These are phyloP conservation scores for Endomychus coccineus DNA, from an alignment of 2,888 invertebrate genomes.

Conservation along the genomic window DNA sequence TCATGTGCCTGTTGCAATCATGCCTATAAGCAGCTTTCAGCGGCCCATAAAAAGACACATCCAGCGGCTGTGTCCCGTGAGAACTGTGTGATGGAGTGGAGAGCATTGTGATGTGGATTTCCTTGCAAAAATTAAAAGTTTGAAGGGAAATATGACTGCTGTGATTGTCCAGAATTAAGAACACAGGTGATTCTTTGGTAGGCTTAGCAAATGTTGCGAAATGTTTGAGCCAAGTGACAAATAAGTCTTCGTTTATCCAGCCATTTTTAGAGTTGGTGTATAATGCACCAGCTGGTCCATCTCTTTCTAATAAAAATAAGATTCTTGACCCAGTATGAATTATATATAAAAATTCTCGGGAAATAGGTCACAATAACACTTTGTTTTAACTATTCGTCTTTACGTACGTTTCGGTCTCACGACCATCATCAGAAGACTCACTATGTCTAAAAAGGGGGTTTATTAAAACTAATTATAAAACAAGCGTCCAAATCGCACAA, in stretches of 20 bases:
- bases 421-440: no score
- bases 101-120: slow-evolving; percentile 13
- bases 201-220: slow-evolving; percentile 28
- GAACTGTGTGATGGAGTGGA: slow-evolving; percentile 20
- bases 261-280: slow-evolving; percentile 32
- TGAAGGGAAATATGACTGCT: slow-evolving; percentile 15
- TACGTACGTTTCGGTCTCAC: no score
- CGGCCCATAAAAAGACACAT: slow-evolving; percentile 18
- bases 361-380: no score
- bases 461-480: no score
- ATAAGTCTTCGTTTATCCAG: slow-evolving; percentile 27
- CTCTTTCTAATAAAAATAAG: slow-evolving; percentile 21
- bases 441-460: no score
- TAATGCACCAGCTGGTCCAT: slow-evolving; percentile 29
- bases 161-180: slow-evolving; percentile 32
- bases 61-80: slow-evolving; percentile 22
- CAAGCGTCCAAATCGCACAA: no score
- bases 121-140: slow-evolving; percentile 14
- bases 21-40: slow-evolving; percentile 14
- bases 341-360: no score
- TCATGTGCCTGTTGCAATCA: slow-evolving; percentile 15
- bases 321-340: no score
- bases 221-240: slow-evolving; percentile 15
- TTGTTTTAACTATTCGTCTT: no score
- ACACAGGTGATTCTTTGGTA: slow-evolving; percentile 30